Base-by-base conservation (phyloP, 2,113 vertebrate genomes). In the Antechinus stuartii region DNA sequence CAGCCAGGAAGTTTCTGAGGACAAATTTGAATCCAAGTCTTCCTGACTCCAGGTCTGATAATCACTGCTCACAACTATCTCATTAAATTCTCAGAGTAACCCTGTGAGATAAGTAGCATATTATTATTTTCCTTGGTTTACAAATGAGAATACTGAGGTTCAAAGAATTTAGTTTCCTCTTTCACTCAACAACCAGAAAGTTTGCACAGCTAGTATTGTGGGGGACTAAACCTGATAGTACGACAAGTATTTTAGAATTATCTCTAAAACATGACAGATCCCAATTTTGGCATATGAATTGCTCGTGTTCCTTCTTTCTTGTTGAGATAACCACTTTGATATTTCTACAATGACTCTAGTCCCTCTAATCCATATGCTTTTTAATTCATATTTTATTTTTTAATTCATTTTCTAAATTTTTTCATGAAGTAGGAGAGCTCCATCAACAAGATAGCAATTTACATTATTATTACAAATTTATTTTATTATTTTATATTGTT, bases 371-470 rank as follows among this genome's bases (percentile, higher is more conserved):
- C 90, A 25, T 35, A 0, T 12, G 24, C 30, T 54, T 56, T 25
- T 94, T 47, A 16, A 76, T 91, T 90, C 54, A 42, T n/a, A 50
- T 76, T 91, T 52, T 52, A 10, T n/a, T 54, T 56, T 30, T 94
- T 47, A 16, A 76, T 91, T 90, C 54, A 42, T 24, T 76, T 91
- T 93, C 42, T 89, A 57, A 94, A 76, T 95, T 96, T 93, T 94
- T 92, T n/a, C 23, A 47, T 9, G 42, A 91, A 94, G 89, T 54
- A 42, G 49, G 46, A 47, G 22, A 53, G 2, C 52, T 92, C 90
- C 52, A 30, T 46, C 57, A 52, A 57, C n/a, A 68, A 22, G 22
- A 22, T 55, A 5, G 42, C 50, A 52, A 52, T 52, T 52, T 52
- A 52, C 10, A 52, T 52, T 52, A 52, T 52, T 52, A 52, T 10